Conservation (phyloP, 2,888 invertebrate genomes). For the Isoperla grammatica region DNA sequence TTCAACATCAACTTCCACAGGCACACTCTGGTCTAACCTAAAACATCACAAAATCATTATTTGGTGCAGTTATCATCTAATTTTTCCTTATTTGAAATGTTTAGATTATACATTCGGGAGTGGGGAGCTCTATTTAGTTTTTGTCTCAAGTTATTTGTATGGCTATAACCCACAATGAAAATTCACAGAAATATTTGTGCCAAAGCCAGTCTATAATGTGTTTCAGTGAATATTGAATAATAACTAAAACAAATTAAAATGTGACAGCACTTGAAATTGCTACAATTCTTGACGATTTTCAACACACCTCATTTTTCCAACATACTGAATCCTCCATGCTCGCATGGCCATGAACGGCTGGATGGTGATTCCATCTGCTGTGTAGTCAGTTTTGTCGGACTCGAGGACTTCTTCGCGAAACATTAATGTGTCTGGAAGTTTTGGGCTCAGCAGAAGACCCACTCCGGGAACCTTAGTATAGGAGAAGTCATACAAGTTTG, state of each 20-base stretch:
- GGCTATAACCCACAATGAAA: no score
- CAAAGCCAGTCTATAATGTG: no score
- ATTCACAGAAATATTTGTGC: no score
- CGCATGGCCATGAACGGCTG: constrained; percentile 61
- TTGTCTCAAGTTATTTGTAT: no score
- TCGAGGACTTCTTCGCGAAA: constrained; percentile 46
- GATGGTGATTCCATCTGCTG: constrained; percentile 56
- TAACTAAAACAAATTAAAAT: no score
- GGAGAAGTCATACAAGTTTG: no score
- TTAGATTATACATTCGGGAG: no score
- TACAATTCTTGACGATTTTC: no score
- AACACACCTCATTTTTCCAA: constrained; percentile 61
- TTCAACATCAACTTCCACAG: constrained; percentile 46
- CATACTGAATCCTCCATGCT: constrained; percentile 58
- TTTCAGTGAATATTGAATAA: no score
- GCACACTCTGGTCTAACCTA: constrained; percentile 20
- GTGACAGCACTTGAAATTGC: no score
- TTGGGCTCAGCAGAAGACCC: constrained; percentile 55
- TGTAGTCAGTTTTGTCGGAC: constrained; percentile 42
- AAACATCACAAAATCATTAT: neutral
- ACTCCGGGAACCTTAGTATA: constrained; percentile 53
- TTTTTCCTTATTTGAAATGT: neutral
- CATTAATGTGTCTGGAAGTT: constrained; percentile 55
- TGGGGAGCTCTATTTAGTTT: no score
- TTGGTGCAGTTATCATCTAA: neutral